phyloP scores from a whole-genome alignment of 2,888 invertebrate species.

The Nomada lathburiana region DNA sequence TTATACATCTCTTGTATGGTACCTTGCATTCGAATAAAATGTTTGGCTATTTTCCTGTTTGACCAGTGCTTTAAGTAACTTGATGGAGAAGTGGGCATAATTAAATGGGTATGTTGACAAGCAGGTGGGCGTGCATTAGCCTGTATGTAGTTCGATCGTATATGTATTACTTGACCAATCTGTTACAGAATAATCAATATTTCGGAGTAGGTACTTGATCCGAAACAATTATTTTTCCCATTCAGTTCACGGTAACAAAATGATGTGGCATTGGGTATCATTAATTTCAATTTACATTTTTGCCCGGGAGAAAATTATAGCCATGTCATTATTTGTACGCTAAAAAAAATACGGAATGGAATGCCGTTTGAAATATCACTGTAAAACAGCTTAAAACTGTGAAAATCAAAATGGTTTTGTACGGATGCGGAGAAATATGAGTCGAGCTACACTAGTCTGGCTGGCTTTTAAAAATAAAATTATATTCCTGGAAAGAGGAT shows the following conservation, averaged over 20 bases:
- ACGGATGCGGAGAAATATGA: background rate
- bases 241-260: background rate
- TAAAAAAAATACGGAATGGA: background rate
- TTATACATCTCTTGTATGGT: too few species aligned
- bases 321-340: constrained; percentile 18
- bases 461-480: constrained; percentile 8
- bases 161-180: too few species aligned
- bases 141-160: constrained; percentile 1
- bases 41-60: background rate
- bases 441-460: background rate
- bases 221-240: background rate
- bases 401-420: constrained; percentile 19
- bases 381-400: constrained; percentile 4
- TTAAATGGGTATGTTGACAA: constrained; percentile 11
- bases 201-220: background rate
- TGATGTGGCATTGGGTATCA: background rate
- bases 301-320: background rate
- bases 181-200: too few species aligned
- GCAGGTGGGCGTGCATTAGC: constrained; percentile 7
- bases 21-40: background rate
- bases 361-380: background rate
- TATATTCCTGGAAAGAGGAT: background rate
- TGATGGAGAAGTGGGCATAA: background rate
- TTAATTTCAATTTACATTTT: background rate
- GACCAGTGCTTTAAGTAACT: background rate